These are phyloP conservation scores for Doryteuthis pealeii DNA, from an alignment of 1,140 invertebrate species.

Conservation along the genomic window DNA sequence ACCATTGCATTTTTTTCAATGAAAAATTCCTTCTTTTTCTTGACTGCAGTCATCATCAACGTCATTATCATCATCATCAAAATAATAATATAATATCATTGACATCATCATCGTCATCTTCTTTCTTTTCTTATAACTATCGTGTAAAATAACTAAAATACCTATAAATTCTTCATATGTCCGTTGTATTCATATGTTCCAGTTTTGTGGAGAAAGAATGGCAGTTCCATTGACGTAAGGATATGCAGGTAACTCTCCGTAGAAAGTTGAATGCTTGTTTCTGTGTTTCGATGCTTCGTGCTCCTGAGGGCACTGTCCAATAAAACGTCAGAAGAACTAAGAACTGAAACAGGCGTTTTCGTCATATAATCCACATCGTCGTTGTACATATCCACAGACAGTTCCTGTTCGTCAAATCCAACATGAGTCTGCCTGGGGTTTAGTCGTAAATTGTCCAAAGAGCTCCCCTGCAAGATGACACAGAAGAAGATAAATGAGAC, in stretches of 20 bases:
- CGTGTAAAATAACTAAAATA: neutral
- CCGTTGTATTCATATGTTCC: slow-evolving; percentile 4
- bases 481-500: neutral
- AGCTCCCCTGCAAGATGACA: neutral
- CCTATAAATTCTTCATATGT: neutral
- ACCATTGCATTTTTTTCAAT: too few species aligned
- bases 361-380: slow-evolving; percentile 4
- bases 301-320: neutral
- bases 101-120: neutral
- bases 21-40: neutral
- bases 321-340: neutral
- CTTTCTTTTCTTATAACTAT: neutral
- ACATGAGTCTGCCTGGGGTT: slow-evolving; percentile 6
- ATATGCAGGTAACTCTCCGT: neutral
- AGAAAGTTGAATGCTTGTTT: slow-evolving; percentile 10
- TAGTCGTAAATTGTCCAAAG: neutral
- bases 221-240: slow-evolving; percentile 2
- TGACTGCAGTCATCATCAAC: neutral
- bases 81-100: neutral
- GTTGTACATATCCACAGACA: neutral
- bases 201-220: slow-evolving; percentile 8
- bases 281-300: slow-evolving; percentile 2
- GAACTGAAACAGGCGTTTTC: neutral
- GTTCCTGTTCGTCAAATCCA: slow-evolving; percentile 4
- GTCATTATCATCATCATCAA: neutral